Evolutionary conservation across 2,797 vertebrate genomes (phyloP).

Genomic region (Picus viridis): DNA sequence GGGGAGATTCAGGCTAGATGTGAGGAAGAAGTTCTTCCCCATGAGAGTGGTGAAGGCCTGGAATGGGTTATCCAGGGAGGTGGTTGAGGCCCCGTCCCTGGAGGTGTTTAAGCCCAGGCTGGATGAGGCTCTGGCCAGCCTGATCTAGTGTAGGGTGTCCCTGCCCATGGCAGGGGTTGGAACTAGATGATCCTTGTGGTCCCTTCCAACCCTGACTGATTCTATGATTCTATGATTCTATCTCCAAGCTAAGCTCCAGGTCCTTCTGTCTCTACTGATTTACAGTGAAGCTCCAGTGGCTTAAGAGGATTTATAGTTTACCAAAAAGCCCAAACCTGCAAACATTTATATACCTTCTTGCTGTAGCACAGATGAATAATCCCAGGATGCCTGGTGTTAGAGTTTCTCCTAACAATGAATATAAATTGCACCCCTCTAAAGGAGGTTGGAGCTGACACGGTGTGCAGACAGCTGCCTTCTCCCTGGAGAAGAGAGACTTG

Average conservation of each 20-base stretch:
- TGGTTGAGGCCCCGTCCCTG: too few relatives aligned
- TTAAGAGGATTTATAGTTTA: slow-evolving; percentile 40
- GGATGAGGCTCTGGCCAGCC: too few relatives aligned
- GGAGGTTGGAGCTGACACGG: not conserved
- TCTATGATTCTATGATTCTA: too few relatives aligned
- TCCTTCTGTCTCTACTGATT: not conserved
- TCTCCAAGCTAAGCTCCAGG: not conserved
- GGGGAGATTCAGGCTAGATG: too few relatives aligned
- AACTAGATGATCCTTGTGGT: too few relatives aligned
- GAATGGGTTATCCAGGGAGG: too few relatives aligned
- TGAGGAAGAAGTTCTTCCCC: too few relatives aligned
- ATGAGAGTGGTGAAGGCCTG: too few relatives aligned
- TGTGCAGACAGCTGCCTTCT: not conserved
- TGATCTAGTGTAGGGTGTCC: too few relatives aligned
- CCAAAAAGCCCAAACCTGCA: slow-evolving; percentile 25
- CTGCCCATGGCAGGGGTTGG: too few relatives aligned
- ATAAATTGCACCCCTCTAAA: not conserved
- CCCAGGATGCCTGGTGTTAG: not conserved
- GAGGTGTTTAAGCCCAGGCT: too few relatives aligned
- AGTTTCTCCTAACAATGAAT: not conserved
- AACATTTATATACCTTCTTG: slow-evolving; percentile 39
- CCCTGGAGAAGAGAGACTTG: slow-evolving; percentile 26
- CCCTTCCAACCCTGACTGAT: too few relatives aligned
- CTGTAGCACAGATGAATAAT: not conserved
- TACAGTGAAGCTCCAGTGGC: slow-evolving; percentile 26